Evolutionary conservation across 2,888 invertebrate genomes (phyloP), one percentile per base, ranked within the genome.

Genomic region (Drosophila pegasa): DNA sequence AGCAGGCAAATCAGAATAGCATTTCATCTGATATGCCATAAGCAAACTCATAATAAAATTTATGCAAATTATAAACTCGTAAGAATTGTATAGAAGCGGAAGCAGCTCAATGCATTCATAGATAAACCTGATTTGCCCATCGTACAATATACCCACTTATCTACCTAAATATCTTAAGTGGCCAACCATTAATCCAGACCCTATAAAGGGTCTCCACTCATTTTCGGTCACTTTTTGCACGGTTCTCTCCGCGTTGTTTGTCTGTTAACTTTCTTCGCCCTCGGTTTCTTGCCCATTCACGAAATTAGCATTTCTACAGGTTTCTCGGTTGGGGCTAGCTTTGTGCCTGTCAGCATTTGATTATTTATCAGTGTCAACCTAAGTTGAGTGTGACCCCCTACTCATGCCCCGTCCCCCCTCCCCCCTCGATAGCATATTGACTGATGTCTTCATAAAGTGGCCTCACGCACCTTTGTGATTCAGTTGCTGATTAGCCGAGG

Each of bases 361-460:
- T 71, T 75, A 68, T 74, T 75, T 74, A 59, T 71, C 61, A 58
- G 74, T 74, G 73, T 73, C 73, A 74, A 59, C 60, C 33, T 25
- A 6, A 20, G 50, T 16, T 5, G 35, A 50, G 33, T 29, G 43
- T 37, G 48, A 18, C 20, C 31, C 38, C 38, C 38, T 3, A 8
- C 40, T 18, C 41, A 1, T 20, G 5, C 50, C 51, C 14, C 18
- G 3, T 7, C 25, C 18, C 38, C 1, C 35, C 37, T 27, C 20
- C 37, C 31, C 18, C 35, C 5, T 2, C 2, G 14, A 22, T 10
- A 10, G 6, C 29, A 20, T 57, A 41, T 64, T 72, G 60, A 70
- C 47, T 72, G 86, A 85, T 81, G 78, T 85, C 86, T 82, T 77
- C 75, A 82, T 80, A 47, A 35, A n/a, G 74, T 47, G 52, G 58